These are phyloP conservation scores for Smittia sp. DNA, from an alignment of 2,888 invertebrate species.

Conservation along the genomic window DNA sequence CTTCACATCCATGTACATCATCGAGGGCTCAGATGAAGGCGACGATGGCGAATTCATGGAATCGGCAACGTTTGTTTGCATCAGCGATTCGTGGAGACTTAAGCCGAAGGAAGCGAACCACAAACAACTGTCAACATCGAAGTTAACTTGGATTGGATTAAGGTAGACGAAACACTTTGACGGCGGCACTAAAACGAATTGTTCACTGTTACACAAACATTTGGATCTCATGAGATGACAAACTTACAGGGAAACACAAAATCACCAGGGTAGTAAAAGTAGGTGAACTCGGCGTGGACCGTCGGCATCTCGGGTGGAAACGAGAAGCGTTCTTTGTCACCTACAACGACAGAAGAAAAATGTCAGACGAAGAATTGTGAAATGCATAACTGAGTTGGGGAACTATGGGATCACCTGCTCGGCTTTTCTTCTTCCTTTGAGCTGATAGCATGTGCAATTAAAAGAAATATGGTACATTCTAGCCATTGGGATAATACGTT, in stretches of 20 bases:
- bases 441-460: constrained; percentile 48
- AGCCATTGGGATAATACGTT: neutral
- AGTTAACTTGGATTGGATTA: constrained; percentile 82
- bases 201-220: constrained; percentile 42
- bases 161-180: constrained; percentile 88
- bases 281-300: constrained; percentile 93
- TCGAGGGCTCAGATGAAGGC: constrained; percentile 48
- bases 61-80: constrained; percentile 54
- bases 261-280: constrained; percentile 94
- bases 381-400: constrained; percentile 42
- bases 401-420: constrained; percentile 50
- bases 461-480: neutral
- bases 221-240: no score
- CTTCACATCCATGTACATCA: constrained; percentile 76
- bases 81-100: constrained; percentile 75
- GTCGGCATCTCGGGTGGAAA: constrained; percentile 88
- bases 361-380: neutral
- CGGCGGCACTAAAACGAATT: constrained; percentile 74
- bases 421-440: constrained; percentile 59
- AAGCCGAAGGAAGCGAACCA: constrained; percentile 94
- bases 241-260: constrained; percentile 79
- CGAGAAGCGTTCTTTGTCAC: constrained; percentile 73
- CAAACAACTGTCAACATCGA: constrained; percentile 83
- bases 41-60: constrained; percentile 43
- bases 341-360: constrained; percentile 52